Percentiles rank a stretch among this genome's conserved stretches.
These are phyloP conservation scores for Machimus atricapillus DNA, from an alignment of 2,888 invertebrate species.

Conservation along the genomic window DNA sequence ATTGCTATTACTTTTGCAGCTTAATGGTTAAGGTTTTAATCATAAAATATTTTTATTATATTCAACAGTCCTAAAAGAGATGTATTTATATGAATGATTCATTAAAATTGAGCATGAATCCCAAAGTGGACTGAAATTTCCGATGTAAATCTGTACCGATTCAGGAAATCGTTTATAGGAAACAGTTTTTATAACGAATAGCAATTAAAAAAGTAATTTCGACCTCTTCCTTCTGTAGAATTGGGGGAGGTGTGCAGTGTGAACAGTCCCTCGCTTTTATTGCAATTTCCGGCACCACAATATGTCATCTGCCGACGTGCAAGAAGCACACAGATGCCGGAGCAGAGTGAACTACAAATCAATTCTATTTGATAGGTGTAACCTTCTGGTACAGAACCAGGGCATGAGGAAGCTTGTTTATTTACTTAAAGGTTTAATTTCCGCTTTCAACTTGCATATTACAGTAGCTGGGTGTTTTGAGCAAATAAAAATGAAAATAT, in stretches of 20 bases:
- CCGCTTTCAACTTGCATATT: constrained; percentile 1
- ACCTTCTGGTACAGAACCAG: background rate
- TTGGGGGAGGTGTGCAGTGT: background rate
- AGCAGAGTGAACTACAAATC: constrained; percentile 10
- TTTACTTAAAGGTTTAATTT: constrained; percentile 33
- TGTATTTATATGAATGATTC: background rate
- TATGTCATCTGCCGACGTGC: constrained; percentile 7
- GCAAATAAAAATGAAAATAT: background rate
- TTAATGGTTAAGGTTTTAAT: background rate
- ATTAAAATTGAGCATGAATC: background rate
- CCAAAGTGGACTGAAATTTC: background rate
- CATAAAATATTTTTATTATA: background rate
- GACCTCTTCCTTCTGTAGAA: background rate
- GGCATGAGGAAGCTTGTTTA: constrained; percentile 4
- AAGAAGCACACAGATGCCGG: background rate
- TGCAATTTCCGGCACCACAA: constrained; percentile 26
- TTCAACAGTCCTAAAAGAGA: background rate
- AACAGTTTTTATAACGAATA: background rate
- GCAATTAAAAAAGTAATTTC: constrained; percentile 35
- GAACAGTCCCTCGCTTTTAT: background rate
- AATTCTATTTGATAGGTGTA: constrained; percentile 26
- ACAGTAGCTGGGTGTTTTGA: background rate
- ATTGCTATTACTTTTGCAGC: too few relatives aligned
- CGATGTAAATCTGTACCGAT: background rate
- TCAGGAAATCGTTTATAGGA: background rate